Evolutionary conservation across 2,113 vertebrate species (phyloP), one percentile per base, ranked within the genome.

Genomic region (Periophthalmodon schlosseri): DNA sequence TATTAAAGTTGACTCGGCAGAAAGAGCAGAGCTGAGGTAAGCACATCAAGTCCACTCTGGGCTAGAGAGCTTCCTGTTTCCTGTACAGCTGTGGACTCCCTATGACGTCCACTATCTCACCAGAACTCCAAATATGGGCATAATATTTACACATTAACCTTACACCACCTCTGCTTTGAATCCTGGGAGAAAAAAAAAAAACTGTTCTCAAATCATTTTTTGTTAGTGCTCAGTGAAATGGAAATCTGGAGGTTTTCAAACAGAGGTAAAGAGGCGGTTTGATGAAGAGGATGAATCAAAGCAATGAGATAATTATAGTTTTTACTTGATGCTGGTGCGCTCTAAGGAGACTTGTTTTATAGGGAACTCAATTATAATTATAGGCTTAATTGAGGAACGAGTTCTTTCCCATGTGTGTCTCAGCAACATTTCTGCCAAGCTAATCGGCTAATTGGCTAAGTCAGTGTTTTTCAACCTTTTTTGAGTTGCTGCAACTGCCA

Each of bases 1-100:
- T 73, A 72, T 68, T 15, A 44, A 60, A 77, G 76, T 58, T 39
- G 80, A 87, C 46, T 87, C 78, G 74, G 69, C 84, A 68, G 15
- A 77, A 81, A 15, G 46, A 72, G 68, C 69, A 73, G 57, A 70
- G 83, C 80, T 80, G 72, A 82, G 77, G 67, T 76, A 68, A 68
- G 52, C 79, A 86, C 77, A 73, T 83, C 56, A 70, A 68, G 82
- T 66, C 68, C 80, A 60, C 15, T 36, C 56, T 21, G 4, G 13
- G 63, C 61, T 24, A 21, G 69, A 58, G 56, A 18, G 61, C 73
- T 49, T 75, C 49, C 21, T 13, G 44, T 71, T 72, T 83, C 76
- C 80, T 71, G 77, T 69, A 58, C 76, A 70, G 56, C 47, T 4
- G 15, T 73, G 52, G 15, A n/a, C 14, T 21, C 63, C 70, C 75